A percentile compares a stretch with the other conserved stretches of the same genome.
phyloP scores from a whole-genome alignment of 1,140 invertebrate species.

The Drosophila novamexicana region DNA sequence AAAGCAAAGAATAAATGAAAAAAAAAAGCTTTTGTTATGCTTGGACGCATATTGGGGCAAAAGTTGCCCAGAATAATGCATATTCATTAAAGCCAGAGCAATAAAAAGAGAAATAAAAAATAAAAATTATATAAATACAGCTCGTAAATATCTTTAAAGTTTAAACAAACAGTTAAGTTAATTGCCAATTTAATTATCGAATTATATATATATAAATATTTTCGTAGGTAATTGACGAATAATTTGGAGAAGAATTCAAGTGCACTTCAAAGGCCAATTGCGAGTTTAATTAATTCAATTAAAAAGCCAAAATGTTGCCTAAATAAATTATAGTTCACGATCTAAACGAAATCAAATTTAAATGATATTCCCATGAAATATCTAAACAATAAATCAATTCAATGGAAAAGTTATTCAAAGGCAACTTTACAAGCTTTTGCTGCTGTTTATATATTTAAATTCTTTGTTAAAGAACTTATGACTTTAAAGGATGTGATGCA shows the following conservation, averaged over 20 bases:
- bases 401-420: too few species aligned
- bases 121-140: conserved; percentile 12
- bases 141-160: conserved; percentile 7
- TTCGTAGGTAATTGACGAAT: neutral
- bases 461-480: too few species aligned
- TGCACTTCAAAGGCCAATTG: neutral
- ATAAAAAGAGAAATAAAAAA: conserved; percentile 5
- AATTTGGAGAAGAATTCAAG: neutral
- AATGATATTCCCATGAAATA: too few species aligned
- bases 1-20: conserved; percentile 1
- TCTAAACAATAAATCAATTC: too few species aligned
- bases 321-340: too few species aligned
- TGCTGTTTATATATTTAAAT: too few species aligned
- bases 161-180: conserved; percentile 20
- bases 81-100: conserved; percentile 2
- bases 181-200: conserved; percentile 14
- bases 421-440: too few species aligned
- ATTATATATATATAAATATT: neutral
- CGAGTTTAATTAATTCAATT: neutral
- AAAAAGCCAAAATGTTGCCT: neutral
- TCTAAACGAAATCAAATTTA: neutral
- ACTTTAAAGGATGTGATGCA: neutral
- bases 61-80: conserved; percentile 34
- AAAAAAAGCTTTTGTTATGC: conserved; percentile 15
- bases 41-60: conserved; percentile 38